These are phyloP conservation scores for Numenius phaeopus DNA, from an alignment of 2,797 vertebrate species.

Conservation along the genomic window DNA sequence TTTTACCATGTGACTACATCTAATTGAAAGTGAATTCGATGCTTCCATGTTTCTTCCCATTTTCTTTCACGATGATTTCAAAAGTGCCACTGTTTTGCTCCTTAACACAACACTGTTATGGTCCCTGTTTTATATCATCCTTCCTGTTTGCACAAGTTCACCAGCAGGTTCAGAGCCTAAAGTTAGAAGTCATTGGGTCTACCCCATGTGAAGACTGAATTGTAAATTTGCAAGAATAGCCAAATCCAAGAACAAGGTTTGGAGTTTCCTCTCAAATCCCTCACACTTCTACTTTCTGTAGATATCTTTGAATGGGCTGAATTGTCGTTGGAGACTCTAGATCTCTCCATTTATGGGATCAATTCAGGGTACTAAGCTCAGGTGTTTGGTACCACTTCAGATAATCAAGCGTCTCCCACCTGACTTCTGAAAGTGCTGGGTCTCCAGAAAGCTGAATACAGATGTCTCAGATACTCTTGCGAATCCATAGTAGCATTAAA, in stretches of 20 bases:
- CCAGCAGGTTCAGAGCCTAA: background rate
- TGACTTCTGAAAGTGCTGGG: background rate
- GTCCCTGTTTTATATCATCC: background rate
- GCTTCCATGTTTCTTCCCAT: background rate
- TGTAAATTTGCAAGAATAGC: background rate
- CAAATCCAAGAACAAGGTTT: background rate
- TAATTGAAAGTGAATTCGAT: background rate
- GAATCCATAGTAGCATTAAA: background rate
- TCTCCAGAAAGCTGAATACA: background rate
- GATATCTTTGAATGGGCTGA: background rate
- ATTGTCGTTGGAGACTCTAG: background rate
- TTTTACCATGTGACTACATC: background rate
- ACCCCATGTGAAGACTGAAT: background rate
- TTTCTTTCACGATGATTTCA: background rate
- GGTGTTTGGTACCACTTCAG: background rate
- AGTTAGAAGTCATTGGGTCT: background rate
- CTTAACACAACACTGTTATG: background rate
- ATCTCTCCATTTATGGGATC: background rate
- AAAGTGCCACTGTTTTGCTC: background rate
- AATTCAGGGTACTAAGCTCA: background rate
- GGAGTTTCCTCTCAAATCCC: background rate
- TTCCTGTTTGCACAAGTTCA: background rate
- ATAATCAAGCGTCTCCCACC: accelerated
- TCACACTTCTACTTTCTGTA: background rate
- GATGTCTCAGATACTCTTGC: background rate